Percentiles rank a stretch among this genome's conserved stretches.
Conservation (phyloP, 2,888 invertebrate species). For the Acrobasis suavella region DNA sequence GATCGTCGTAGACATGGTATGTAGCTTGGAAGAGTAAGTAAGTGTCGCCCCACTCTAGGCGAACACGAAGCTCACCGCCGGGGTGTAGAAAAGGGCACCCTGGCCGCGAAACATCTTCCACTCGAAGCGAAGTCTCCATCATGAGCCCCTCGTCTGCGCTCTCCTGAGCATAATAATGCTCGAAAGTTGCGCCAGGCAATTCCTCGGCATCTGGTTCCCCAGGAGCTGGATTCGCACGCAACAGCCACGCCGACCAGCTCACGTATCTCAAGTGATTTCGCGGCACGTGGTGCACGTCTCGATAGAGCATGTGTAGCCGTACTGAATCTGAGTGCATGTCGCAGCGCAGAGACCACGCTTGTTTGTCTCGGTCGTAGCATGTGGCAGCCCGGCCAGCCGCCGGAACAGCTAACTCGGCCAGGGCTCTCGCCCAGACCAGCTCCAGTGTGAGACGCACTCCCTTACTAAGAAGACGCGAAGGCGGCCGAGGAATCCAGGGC, state of each 20-base stretch:
- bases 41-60: constrained; percentile 92
- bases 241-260: constrained; percentile 87
- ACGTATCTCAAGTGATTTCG: constrained; percentile 88
- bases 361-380: constrained; percentile 91
- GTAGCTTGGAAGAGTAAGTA: constrained; percentile 90
- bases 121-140: constrained; percentile 89
- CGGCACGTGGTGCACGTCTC: constrained; percentile 90
- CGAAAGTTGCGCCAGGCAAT: constrained; percentile 88
- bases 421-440: constrained; percentile 86
- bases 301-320: constrained; percentile 87
- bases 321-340: constrained; percentile 90
- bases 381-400: constrained; percentile 82
- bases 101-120: constrained; percentile 86
- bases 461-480: constrained; percentile 83
- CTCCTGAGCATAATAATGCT: constrained; percentile 91
- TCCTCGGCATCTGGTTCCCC: constrained; percentile 85
- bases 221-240: constrained; percentile 76
- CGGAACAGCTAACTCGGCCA: constrained; percentile 79
- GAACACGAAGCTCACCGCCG: constrained; percentile 88
- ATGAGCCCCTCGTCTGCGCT: constrained; percentile 90
- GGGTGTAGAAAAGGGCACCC: constrained; percentile 87
- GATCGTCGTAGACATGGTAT: constrained; percentile 92
- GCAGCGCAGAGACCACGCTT: constrained; percentile 89
- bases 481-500: constrained; percentile 86
- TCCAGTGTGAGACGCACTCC: constrained; percentile 87